A percentile compares a stretch with the other conserved stretches of the same genome.
Evolutionary conservation across 2,113 vertebrate genomes (phyloP).

Genomic region (Indicator indicator): DNA sequence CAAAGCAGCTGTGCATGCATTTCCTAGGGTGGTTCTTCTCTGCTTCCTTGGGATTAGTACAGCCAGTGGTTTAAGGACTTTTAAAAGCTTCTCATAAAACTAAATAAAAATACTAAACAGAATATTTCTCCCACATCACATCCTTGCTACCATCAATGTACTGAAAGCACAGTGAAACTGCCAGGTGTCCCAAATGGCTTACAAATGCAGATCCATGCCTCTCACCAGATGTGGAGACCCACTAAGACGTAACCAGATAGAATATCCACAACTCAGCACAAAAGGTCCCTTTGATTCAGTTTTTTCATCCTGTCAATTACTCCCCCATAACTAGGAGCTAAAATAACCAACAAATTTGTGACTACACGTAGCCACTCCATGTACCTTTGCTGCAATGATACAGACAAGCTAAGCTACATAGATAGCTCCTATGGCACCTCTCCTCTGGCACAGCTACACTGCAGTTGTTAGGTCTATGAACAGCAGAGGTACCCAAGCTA

Average conservation of each 20-base stretch:
- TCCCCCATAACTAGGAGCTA: not conserved
- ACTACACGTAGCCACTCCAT: not conserved
- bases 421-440: not conserved
- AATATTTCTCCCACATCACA: not conserved
- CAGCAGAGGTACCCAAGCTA: not conserved
- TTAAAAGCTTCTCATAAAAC: not conserved
- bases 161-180: not conserved
- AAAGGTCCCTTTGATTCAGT: not conserved
- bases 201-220: not conserved
- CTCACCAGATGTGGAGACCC: not conserved
- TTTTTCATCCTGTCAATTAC: not conserved
- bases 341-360: not conserved
- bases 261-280: not conserved
- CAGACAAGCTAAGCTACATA: rapidly evolving
- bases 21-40: not conserved
- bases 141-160: not conserved
- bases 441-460: rapidly evolving
- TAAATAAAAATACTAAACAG: not conserved
- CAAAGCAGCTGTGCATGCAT: not conserved
- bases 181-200: not conserved
- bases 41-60: not conserved
- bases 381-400: not conserved
- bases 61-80: not conserved
- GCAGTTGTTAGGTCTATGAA: not conserved
- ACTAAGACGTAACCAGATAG: not conserved